These are phyloP conservation scores for Aythya baeri DNA, from an alignment of 2,113 vertebrate species.

Conservation along the genomic window DNA sequence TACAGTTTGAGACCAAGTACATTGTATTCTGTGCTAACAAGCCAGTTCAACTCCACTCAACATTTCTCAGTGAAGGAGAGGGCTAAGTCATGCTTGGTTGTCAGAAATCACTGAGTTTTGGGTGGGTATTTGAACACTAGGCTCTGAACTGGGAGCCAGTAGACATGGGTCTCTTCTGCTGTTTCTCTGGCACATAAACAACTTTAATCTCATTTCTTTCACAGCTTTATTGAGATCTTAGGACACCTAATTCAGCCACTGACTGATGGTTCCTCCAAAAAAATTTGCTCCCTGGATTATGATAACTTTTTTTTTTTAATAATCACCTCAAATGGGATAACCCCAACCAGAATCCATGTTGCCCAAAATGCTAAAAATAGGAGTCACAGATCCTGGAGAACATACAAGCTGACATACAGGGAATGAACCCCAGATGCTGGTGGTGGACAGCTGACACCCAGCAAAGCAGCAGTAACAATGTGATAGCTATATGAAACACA, in stretches of 20 bases:
- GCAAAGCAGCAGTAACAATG: neutral
- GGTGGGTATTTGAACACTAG: neutral
- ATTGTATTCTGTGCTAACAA: slow-evolving; percentile 60
- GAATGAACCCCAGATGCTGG: neutral
- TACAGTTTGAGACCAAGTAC: slow-evolving; percentile 72
- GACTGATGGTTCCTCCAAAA: neutral
- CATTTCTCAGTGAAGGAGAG: slow-evolving; percentile 52
- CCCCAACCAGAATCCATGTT: neutral
- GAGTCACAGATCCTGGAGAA: neutral
- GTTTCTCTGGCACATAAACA: neutral
- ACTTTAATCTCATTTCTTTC: neutral
- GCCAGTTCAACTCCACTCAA: slow-evolving; percentile 27
- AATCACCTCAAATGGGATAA: neutral
- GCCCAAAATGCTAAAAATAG: neutral
- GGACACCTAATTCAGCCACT: neutral
- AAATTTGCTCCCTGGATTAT: neutral
- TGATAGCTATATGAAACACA: neutral
- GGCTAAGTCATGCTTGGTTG: slow-evolving; percentile 36
- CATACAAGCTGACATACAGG: neutral
- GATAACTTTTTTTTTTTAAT: neutral
- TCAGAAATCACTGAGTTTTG: neutral
- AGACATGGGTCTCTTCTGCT: neutral
- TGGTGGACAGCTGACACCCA: neutral
- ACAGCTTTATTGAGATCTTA: neutral
- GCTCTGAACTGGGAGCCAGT: neutral